These are phyloP conservation scores for Micoletzkya japonica DNA, from an alignment of 2,888 invertebrate genomes.

Conservation along the genomic window DNA sequence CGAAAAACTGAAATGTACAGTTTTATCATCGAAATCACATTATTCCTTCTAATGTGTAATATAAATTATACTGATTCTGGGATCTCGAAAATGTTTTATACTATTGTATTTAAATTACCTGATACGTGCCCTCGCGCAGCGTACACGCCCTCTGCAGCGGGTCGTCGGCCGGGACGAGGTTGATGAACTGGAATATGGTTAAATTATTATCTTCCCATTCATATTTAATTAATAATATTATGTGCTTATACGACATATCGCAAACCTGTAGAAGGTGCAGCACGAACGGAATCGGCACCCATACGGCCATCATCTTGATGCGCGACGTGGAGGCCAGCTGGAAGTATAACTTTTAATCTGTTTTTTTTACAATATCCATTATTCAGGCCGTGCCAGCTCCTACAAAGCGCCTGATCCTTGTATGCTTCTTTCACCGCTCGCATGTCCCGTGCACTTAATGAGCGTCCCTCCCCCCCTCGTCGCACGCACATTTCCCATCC, in stretches of 20 bases:
- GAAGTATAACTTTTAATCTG: conserved; percentile 26
- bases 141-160: conserved; percentile 28
- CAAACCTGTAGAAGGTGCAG: conserved; percentile 56
- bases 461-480: no score
- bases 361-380: background rate
- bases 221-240: no score
- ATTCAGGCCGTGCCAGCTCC: background rate
- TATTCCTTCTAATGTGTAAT: no score
- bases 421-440: no score
- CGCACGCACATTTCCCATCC: no score
- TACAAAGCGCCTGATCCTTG: no score
- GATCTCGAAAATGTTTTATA: no score
- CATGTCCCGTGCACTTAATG: no score
- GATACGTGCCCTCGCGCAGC: conserved; percentile 34
- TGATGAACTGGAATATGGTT: conserved; percentile 59
- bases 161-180: conserved; percentile 40
- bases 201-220: no score
- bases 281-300: conserved; percentile 61
- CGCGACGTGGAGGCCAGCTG: conserved; percentile 55
- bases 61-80: no score
- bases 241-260: no score
- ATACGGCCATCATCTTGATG: conserved; percentile 48
- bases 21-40: background rate
- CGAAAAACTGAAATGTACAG: conserved; percentile 50
- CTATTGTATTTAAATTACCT: conserved; percentile 30